These are phyloP conservation scores for Branchipolynoe longqiensis DNA, from an alignment of 2,888 invertebrate species.

Conservation along the genomic window DNA sequence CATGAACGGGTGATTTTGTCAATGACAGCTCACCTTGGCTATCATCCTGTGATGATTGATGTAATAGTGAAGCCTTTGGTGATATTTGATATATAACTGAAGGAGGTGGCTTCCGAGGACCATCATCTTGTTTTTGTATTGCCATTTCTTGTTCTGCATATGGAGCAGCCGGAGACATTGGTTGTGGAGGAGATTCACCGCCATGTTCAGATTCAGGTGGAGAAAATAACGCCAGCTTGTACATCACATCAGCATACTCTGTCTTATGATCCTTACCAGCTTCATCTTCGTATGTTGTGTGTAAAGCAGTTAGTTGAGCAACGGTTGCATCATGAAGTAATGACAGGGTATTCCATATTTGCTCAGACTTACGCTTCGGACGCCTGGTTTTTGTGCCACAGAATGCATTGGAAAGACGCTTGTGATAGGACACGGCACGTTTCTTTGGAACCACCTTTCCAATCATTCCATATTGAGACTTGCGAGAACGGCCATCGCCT, in stretches of 20 bases:
- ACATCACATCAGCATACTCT: constrained; percentile 73
- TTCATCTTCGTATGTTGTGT: constrained; percentile 66
- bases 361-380: constrained; percentile 24
- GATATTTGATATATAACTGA: not conserved
- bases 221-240: constrained; percentile 74
- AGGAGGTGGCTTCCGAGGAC: not conserved
- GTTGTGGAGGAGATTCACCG: constrained; percentile 73
- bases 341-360: constrained; percentile 71
- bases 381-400: constrained; percentile 44
- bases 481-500: not conserved
- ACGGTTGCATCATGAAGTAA: constrained; percentile 77
- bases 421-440: constrained; percentile 58
- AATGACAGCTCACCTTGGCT: constrained; percentile 2
- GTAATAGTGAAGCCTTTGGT: not conserved
- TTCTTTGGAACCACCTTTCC: constrained; percentile 13
- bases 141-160: constrained; percentile 7
- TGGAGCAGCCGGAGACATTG: constrained; percentile 74
- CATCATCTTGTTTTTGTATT: constrained; percentile 12
- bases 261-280: constrained; percentile 67
- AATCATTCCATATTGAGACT: not conserved
- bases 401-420: constrained; percentile 59
- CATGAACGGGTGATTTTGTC: constrained; percentile 7
- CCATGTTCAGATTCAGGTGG: constrained; percentile 73
- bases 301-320: constrained; percentile 71
- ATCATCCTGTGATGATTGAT: constrained; percentile 16